Conservation (phyloP, 2,888 invertebrate species). For the Iphiclides podalirius region DNA sequence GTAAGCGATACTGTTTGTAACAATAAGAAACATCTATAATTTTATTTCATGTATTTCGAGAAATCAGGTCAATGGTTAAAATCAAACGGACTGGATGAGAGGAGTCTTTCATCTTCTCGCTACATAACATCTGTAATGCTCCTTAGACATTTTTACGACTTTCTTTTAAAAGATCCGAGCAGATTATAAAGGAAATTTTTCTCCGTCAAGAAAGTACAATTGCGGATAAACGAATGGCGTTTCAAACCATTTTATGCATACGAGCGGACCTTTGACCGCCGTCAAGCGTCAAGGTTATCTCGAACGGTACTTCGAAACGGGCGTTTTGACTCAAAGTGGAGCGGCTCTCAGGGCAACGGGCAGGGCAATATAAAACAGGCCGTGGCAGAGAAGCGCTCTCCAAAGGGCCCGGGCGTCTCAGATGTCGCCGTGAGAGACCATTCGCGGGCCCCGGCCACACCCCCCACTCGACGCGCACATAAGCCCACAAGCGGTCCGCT, state of each 20-base stretch:
- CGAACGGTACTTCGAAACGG: slow-evolving; percentile 47
- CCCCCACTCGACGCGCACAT: slow-evolving; percentile 77
- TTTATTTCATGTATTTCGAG: no score
- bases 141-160: neutral
- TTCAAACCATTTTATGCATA: no score
- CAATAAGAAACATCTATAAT: no score
- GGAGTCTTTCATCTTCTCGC: no score
- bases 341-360: slow-evolving; percentile 65
- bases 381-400: slow-evolving; percentile 69
- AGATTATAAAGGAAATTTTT: neutral
- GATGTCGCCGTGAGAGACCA: slow-evolving; percentile 76
- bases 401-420: slow-evolving; percentile 74
- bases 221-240: no score
- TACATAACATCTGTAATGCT: no score
- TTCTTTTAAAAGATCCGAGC: neutral
- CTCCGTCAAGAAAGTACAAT: no score
- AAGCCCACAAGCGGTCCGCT: slow-evolving; percentile 73
- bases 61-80: no score
- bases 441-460: slow-evolving; percentile 75
- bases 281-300: slow-evolving; percentile 35
- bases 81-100: no score
- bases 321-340: slow-evolving; percentile 76
- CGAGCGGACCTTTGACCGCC: neutral
- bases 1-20: no score
- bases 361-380: slow-evolving; percentile 77